Evolutionary conservation across 2,888 invertebrate genomes (phyloP).

Genomic region (Apoda limacodes): DNA sequence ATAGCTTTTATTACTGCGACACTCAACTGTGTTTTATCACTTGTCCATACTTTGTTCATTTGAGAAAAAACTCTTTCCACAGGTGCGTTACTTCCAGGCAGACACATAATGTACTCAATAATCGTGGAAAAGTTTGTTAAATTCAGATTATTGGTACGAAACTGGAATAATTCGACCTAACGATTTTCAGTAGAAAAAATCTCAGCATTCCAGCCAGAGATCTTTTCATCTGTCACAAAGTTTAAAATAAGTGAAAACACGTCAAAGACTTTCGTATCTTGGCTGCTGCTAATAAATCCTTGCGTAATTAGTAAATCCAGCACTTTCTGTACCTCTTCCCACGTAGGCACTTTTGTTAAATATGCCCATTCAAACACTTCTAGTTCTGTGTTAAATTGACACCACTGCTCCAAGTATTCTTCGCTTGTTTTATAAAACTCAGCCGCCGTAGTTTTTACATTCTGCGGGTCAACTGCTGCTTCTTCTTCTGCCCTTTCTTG

Average conservation of each 20-base stretch:
- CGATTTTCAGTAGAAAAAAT: slow-evolving; percentile 24
- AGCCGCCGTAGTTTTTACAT: too few species aligned
- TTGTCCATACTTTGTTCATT: slow-evolving; percentile 1
- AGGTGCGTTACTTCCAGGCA: too few species aligned
- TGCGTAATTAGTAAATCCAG: too few species aligned
- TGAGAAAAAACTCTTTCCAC: too few species aligned
- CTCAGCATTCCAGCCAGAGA: slow-evolving; percentile 24
- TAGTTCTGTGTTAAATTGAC: slow-evolving; percentile 2
- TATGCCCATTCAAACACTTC: slow-evolving; percentile 13
- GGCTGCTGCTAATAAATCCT: too few species aligned
- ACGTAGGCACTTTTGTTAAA: slow-evolving; percentile 21
- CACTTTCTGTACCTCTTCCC: too few species aligned
- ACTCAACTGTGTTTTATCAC: too few species aligned
- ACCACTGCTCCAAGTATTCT: too few species aligned
- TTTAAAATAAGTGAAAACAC: slow-evolving; percentile 25
- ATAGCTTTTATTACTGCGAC: too few species aligned
- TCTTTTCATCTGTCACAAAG: slow-evolving; percentile 23
- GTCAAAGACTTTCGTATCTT: slow-evolving; percentile 26
- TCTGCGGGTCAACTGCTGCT: slow-evolving; percentile 14
- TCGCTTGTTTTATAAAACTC: too few species aligned
- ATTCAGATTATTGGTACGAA: slow-evolving; percentile 17
- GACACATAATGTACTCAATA: too few species aligned
- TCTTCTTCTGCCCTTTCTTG: slow-evolving; percentile 10
- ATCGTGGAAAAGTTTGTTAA: too few species aligned
- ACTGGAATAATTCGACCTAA: slow-evolving; percentile 20